Percentiles rank a stretch among this genome's conserved stretches.
phyloP scores from a whole-genome alignment of 2,888 invertebrate species.

The Platycheirus rosarum region DNA sequence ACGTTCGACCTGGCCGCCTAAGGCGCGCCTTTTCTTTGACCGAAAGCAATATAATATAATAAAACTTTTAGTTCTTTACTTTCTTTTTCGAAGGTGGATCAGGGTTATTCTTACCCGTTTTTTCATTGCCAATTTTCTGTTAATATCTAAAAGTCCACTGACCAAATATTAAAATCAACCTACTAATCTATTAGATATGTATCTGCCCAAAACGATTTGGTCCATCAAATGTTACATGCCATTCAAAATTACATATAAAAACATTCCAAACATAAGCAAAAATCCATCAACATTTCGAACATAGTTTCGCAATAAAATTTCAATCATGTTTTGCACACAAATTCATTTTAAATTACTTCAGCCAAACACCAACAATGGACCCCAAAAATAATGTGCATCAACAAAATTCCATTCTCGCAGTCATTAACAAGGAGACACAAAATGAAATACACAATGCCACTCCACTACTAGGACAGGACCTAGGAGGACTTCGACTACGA shows the following conservation, averaged over 20 bases:
- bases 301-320: constrained; percentile 9
- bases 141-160: too few relatives aligned
- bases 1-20: too few relatives aligned
- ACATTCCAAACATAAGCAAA: background rate
- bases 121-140: too few relatives aligned
- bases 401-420: constrained; percentile 3
- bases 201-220: background rate
- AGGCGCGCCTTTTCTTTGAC: too few relatives aligned
- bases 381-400: constrained; percentile 8
- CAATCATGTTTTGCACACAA: constrained; percentile 16
- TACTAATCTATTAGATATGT: background rate
- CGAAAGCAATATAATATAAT: too few relatives aligned
- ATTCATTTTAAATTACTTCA: constrained; percentile 28
- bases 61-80: too few relatives aligned
- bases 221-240: background rate
- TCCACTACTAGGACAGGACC: too few relatives aligned
- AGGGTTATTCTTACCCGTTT: too few relatives aligned
- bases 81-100: too few relatives aligned
- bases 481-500: too few relatives aligned
- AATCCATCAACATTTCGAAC: constrained; percentile 6
- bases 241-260: background rate
- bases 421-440: constrained; percentile 27
- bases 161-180: background rate
- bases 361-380: background rate
- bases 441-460: background rate